Conservation (phyloP, 1,140 invertebrate genomes). For the Varroa destructor region DNA sequence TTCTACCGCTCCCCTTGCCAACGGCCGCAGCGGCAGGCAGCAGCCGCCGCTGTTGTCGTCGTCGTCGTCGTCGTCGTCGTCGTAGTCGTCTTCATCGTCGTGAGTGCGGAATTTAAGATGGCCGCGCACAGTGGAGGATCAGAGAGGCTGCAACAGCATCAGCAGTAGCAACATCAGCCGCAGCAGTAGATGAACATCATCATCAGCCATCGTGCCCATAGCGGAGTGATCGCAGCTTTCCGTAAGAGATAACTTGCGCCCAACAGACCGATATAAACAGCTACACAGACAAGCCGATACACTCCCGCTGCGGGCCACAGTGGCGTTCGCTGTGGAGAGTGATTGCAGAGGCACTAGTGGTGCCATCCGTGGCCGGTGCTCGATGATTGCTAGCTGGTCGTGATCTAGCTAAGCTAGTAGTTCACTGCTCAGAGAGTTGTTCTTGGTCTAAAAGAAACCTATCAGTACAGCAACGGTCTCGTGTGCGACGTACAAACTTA, state of each 20-base stretch:
- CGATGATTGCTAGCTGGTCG: background rate
- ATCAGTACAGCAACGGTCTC: background rate
- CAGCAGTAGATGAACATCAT: no score
- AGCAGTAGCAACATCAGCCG: background rate
- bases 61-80: background rate
- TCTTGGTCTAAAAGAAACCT: background rate
- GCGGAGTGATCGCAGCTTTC: no score
- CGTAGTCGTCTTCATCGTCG: background rate
- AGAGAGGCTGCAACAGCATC: background rate
- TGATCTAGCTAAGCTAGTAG: background rate
- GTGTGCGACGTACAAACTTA: background rate
- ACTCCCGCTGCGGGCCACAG: no score
- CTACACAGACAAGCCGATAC: no score
- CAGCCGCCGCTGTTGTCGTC: background rate
- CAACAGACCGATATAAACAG: no score
- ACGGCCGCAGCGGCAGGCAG: no score
- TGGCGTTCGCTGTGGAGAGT: no score
- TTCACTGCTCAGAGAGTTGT: background rate
- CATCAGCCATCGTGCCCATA: no score
- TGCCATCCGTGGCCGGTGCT: background rate
- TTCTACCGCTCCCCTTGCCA: no score
- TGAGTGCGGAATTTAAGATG: constrained; percentile 17
- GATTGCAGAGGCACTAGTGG: no score
- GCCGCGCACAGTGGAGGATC: constrained; percentile 9
- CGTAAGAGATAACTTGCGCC: no score